These are phyloP conservation scores for Tragelaphus imberbis DNA, from an alignment of 2,113 vertebrate species.

Conservation along the genomic window DNA sequence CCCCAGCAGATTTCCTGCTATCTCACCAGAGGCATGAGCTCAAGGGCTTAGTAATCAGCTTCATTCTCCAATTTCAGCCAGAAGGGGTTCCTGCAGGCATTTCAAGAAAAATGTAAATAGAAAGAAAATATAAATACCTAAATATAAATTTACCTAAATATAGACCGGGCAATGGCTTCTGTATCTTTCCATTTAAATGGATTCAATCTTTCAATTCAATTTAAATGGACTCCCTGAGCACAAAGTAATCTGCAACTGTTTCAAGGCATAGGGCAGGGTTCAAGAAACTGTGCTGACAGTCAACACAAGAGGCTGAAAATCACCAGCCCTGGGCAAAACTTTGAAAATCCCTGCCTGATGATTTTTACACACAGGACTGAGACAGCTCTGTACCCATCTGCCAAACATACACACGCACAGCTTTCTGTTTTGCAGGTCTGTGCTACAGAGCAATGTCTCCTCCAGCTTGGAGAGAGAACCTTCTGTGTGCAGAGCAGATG, in stretches of 20 bases:
- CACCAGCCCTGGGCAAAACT: not conserved
- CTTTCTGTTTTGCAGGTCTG: not conserved
- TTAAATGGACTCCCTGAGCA: not conserved
- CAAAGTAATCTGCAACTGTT: not conserved
- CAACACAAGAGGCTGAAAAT: not conserved
- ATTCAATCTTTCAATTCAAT: not conserved
- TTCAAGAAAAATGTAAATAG: not conserved
- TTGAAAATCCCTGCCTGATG: not conserved
- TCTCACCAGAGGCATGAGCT: not conserved
- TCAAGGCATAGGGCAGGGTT: not conserved
- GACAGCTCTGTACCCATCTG: rapidly evolving
- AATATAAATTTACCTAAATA: not conserved
- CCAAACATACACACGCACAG: not conserved
- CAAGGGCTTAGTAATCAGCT: not conserved
- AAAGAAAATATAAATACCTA: not conserved
- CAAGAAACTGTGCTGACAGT: not conserved
- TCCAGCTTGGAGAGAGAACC: not conserved
- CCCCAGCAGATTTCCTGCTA: not conserved
- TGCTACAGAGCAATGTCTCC: not conserved
- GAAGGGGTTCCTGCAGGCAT: not conserved
- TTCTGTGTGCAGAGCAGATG: not conserved
- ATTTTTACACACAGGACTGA: not conserved
- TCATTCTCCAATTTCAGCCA: not conserved
- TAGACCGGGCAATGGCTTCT: not conserved
- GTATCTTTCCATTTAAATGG: not conserved